A percentile compares a stretch with the other conserved stretches of the same genome.
These are phyloP conservation scores for Candidula unifasciata DNA, from an alignment of 2,888 invertebrate genomes.

Conservation along the genomic window DNA sequence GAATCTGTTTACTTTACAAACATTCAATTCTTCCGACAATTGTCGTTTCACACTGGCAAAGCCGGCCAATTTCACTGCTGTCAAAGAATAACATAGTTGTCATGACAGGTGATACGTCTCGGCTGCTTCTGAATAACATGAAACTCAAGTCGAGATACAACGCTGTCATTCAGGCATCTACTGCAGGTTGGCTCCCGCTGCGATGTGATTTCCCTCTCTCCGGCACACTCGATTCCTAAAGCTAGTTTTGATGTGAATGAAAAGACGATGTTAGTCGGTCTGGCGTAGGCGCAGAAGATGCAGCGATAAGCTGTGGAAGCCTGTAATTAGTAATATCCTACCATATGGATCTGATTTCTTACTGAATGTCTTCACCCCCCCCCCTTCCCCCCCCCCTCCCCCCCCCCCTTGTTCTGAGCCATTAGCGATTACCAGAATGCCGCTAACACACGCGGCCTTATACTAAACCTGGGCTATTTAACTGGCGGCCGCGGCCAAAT, in stretches of 20 bases:
- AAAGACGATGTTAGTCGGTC: background rate
- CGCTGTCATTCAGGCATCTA: slow-evolving; percentile 16
- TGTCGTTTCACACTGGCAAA: slow-evolving; percentile 7
- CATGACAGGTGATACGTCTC: slow-evolving; percentile 27
- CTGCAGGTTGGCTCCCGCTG: background rate
- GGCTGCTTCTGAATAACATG: background rate
- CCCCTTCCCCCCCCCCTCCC: too few relatives aligned
- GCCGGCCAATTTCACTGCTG: slow-evolving; percentile 12
- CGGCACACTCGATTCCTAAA: background rate
- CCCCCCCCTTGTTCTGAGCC: too few relatives aligned
- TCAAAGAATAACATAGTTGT: background rate
- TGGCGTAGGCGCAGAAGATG: background rate
- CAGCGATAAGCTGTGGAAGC: slow-evolving; percentile 4
- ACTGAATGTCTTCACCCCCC: too few relatives aligned
- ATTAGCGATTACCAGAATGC: too few relatives aligned
- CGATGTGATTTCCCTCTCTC: background rate
- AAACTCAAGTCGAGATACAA: background rate
- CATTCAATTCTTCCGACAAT: background rate
- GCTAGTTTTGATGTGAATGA: background rate
- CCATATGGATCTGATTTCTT: background rate
- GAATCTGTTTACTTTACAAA: slow-evolving; percentile 6
- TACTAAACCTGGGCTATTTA: too few relatives aligned
- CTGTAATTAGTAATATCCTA: background rate
- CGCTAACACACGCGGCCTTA: too few relatives aligned
- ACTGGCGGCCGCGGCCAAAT: too few relatives aligned